These are phyloP conservation scores for Coenonympha glycerion DNA, from an alignment of 2,888 invertebrate species.

Conservation along the genomic window DNA sequence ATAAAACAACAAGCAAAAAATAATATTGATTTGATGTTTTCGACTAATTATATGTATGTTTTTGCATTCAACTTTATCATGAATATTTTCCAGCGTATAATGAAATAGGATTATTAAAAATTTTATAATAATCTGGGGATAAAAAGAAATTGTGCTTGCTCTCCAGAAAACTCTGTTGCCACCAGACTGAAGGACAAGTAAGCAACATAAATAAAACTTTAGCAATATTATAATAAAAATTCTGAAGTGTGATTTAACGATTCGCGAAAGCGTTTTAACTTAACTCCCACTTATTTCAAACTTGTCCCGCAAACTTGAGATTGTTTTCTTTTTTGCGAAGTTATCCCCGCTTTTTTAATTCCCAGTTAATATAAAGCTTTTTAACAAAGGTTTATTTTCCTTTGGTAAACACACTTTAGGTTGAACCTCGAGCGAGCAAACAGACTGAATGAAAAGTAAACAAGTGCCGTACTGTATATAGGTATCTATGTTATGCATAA, in stretches of 20 bases:
- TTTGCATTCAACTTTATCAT: too few species aligned
- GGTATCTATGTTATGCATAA: conserved; percentile 15
- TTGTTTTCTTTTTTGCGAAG: not conserved
- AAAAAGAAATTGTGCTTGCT: too few species aligned
- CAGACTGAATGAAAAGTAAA: conserved; percentile 10
- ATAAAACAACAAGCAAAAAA: too few species aligned
- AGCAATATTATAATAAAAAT: too few species aligned
- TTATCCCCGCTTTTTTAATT: not conserved
- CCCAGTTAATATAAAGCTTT: conserved; percentile 3
- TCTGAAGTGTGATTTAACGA: too few species aligned
- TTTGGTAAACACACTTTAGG: conserved; percentile 7
- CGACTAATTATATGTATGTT: too few species aligned
- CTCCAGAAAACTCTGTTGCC: too few species aligned
- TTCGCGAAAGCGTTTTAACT: not conserved
- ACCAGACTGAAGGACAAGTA: conserved; percentile 11
- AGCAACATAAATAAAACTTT: too few species aligned
- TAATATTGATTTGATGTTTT: too few species aligned
- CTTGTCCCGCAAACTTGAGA: not conserved
- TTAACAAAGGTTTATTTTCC: conserved; percentile 5
- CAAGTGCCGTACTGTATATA: not conserved
- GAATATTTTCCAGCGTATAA: too few species aligned
- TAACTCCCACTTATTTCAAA: not conserved
- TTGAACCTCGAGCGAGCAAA: not conserved
- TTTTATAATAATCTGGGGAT: too few species aligned
- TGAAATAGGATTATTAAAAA: too few species aligned